A percentile compares a stretch with the other conserved stretches of the same genome.
Evolutionary conservation across 2,888 invertebrate genomes (phyloP).

Genomic region (Stictocephala bisonia): DNA sequence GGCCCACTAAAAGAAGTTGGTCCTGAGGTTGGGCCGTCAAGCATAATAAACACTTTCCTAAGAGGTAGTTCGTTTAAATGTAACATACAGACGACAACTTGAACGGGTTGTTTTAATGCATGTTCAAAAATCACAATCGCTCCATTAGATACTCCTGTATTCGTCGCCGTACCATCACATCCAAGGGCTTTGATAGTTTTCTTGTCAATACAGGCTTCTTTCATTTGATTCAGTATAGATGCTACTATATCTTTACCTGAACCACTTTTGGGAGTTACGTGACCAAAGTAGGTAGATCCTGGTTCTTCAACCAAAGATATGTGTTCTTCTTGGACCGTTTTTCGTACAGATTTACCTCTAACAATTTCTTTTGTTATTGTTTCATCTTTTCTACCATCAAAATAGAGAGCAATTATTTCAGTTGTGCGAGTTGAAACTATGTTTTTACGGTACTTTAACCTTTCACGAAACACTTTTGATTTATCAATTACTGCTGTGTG

Average conservation of each 20-base stretch:
- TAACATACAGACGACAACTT: not conserved
- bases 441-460: slow-evolving; percentile 15
- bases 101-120: not conserved
- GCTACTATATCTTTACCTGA: slow-evolving; percentile 23
- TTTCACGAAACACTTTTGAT: slow-evolving; percentile 24
- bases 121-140: not conserved
- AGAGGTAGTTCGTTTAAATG: not conserved
- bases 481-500: slow-evolving; percentile 24
- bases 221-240: not conserved
- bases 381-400: slow-evolving; percentile 34
- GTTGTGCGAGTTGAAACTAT: slow-evolving; percentile 12
- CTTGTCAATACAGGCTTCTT: not conserved
- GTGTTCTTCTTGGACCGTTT: slow-evolving; percentile 11
- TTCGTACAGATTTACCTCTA: not conserved
- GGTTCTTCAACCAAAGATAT: slow-evolving; percentile 22
- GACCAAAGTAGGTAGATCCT: slow-evolving; percentile 10
- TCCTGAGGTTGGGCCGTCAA: slow-evolving; percentile 6
- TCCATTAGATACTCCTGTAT: slow-evolving; percentile 19
- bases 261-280: slow-evolving; percentile 18
- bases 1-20: not conserved
- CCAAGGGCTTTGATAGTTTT: slow-evolving; percentile 19
- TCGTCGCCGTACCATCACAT: slow-evolving; percentile 15
- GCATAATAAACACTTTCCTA: not conserved
- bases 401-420: slow-evolving; percentile 3
- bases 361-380: slow-evolving; percentile 25